phyloP scores from a whole-genome alignment of 2,888 invertebrate species.

The Trisateles emortualis region DNA sequence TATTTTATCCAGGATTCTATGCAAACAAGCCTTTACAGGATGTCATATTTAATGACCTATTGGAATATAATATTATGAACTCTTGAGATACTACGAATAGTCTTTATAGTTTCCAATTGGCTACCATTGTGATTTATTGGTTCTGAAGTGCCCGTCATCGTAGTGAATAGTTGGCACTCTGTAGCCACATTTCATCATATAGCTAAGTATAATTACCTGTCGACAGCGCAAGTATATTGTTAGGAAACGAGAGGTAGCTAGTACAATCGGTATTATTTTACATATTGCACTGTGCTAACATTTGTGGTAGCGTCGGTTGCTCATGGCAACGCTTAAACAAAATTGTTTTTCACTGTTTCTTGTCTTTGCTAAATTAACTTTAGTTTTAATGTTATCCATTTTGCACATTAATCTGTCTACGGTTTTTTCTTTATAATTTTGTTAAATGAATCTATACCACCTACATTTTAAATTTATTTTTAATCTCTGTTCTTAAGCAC shows the following conservation, averaged over 20 bases:
- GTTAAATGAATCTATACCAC: too few relatives aligned
- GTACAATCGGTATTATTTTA: background rate
- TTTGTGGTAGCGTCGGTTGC: too few relatives aligned
- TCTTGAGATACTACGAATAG: background rate
- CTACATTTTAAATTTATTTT: too few relatives aligned
- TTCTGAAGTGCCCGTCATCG: slow-evolving; percentile 12
- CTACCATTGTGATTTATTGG: slow-evolving; percentile 7
- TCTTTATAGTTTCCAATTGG: background rate
- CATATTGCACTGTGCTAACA: background rate
- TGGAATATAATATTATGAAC: background rate
- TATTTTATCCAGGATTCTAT: too few relatives aligned
- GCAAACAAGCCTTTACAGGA: background rate
- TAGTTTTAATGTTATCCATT: too few relatives aligned
- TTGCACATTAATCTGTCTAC: too few relatives aligned
- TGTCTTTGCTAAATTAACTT: too few relatives aligned
- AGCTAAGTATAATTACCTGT: background rate
- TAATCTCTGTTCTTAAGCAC: too few relatives aligned
- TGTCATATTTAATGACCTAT: background rate
- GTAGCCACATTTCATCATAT: background rate
- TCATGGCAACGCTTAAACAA: too few relatives aligned
- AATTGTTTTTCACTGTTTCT: too few relatives aligned
- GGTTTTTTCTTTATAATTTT: too few relatives aligned
- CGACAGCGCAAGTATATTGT: background rate
- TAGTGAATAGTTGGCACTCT: slow-evolving; percentile 10
- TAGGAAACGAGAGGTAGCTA: background rate